A percentile compares a stretch with the other conserved stretches of the same genome.
These are phyloP conservation scores for Helogale parvula DNA, from an alignment of 2,113 vertebrate species.

Conservation along the genomic window DNA sequence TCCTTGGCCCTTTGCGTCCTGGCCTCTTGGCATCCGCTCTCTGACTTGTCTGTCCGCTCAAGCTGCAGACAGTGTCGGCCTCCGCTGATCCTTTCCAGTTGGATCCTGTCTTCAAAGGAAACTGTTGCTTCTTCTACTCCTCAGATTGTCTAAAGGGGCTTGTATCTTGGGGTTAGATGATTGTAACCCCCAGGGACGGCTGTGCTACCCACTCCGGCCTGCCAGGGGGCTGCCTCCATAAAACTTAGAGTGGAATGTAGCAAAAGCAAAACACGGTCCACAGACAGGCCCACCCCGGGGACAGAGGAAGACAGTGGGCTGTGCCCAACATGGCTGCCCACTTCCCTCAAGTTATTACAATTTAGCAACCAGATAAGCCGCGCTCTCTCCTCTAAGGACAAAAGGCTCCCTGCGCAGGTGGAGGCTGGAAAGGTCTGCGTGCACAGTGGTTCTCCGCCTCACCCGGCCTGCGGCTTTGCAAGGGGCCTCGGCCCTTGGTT, in stretches of 20 bases:
- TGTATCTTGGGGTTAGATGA: not conserved
- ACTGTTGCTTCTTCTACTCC: not conserved
- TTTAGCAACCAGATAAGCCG: not conserved
- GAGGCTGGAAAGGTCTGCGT: not conserved
- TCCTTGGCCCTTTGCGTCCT: not conserved
- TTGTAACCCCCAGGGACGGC: not conserved
- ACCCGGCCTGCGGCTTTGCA: not conserved
- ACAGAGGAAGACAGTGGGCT: not conserved
- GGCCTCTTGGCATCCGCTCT: rapidly evolving
- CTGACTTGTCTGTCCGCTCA: not conserved
- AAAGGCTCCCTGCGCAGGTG: not conserved
- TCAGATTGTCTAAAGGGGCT: not conserved
- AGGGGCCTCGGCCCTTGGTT: not conserved
- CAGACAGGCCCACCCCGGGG: not conserved
- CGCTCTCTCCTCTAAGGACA: not conserved
- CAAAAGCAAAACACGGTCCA: not conserved
- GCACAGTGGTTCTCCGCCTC: not conserved
- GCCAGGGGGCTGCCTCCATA: too few species aligned
- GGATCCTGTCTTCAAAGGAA: not conserved
- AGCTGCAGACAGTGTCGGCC: not conserved
- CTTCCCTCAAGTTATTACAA: not conserved
- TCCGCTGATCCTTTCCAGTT: not conserved
- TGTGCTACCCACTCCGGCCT: not conserved
- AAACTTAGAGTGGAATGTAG: not conserved
- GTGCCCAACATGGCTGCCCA: not conserved